A percentile compares a stretch with the other conserved stretches of the same genome.
These are phyloP conservation scores for Solen grandis DNA, from an alignment of 1,140 invertebrate species.

Conservation along the genomic window DNA sequence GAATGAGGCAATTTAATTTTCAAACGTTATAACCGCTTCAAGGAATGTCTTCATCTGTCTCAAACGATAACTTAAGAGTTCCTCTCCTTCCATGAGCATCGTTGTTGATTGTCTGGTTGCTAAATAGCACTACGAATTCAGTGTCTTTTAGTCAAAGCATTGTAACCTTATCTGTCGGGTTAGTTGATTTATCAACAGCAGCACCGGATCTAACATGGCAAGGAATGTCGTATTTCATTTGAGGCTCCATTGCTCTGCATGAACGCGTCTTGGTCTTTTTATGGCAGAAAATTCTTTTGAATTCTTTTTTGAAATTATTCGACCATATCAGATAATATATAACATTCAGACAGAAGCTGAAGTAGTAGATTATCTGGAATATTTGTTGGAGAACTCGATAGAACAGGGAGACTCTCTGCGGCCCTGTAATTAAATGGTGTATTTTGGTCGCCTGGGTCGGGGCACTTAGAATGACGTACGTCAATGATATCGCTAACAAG, in stretches of 20 bases:
- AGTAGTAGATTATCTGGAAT: conserved; percentile 86
- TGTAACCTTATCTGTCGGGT: conserved; percentile 22
- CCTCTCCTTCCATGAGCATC: too few species aligned
- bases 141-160: too few species aligned
- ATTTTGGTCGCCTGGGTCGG: conserved; percentile 82
- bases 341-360: conserved; percentile 93
- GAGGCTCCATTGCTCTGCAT: conserved; percentile 24
- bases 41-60: too few species aligned
- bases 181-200: conserved; percentile 18
- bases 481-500: conserved; percentile 89
- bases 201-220: background rate
- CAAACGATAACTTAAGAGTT: too few species aligned
- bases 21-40: too few species aligned
- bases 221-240: background rate
- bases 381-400: conserved; percentile 84
- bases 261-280: background rate
- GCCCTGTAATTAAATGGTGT: conserved; percentile 60
- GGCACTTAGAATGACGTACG: conserved; percentile 89
- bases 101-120: too few species aligned
- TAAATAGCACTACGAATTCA: too few species aligned
- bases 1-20: too few species aligned
- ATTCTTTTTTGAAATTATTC: conserved; percentile 88
- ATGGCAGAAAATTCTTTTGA: conserved; percentile 27
- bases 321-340: conserved; percentile 90
- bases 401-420: conserved; percentile 17